Base-by-base conservation (phyloP, 2,888 invertebrate genomes). In the Eupeodes luniger region DNA sequence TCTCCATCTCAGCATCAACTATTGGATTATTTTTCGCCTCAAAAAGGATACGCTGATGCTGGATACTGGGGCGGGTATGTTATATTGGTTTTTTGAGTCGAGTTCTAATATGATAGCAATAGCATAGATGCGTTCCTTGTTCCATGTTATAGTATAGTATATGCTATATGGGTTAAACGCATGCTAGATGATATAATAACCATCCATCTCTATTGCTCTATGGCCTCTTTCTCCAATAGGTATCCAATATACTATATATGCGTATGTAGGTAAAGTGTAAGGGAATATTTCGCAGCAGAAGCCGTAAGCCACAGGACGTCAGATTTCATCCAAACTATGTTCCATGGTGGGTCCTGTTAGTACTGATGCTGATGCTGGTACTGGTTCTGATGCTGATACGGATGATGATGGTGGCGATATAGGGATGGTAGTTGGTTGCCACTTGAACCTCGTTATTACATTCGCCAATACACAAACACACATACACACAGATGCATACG, bases 171-270 rank as follows among this genome's bases (percentile, higher is more conserved):
- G 82, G 82, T 82, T 86, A 86, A 86, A 82, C 53, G 69, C 81
- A 86, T 78, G 86, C 85, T 64, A 47, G 57, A 75, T 79, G 86
- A 79, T 79, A 86, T 79, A 79, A 82, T 86, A 86, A 86, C 74
- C 70, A 79, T 86, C 78, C 67, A 79, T 79, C 86, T 82, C 78
- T 86, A 75, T 82, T 82, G 69, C 67, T 51, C 82, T 51, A 44
- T 61, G 59, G 47, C 51, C 49, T 53, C 57, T n/a, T 34, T 57
- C 57, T 67, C 34, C 27, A 5, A 2, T 27, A 27, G 27, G 27
- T 27, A 27, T 27, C 27, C 27, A 27, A 27, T 27, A 27, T 2
- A 27, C 27, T 27, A 27, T 27, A 27, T 27, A 27, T 27, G 34
- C 44, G 7, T 59, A 19, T 1, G 3, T 10, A 0, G n/a, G 36